Evolutionary conservation across 2,888 invertebrate species (phyloP).

Genomic region (Norana najaformis): DNA sequence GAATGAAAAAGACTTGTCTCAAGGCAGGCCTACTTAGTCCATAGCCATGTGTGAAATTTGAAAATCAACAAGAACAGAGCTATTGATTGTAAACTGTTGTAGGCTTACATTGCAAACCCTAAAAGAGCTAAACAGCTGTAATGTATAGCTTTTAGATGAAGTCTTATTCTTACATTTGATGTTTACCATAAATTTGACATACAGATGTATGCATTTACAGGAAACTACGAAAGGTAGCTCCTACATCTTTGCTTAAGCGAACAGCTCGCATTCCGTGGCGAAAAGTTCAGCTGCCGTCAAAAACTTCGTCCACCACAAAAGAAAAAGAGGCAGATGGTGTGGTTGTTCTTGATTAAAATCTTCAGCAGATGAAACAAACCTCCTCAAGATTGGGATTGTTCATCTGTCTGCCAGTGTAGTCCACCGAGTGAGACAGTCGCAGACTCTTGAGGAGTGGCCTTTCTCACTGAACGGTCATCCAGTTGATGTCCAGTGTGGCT

Average conservation of each 20-base stretch:
- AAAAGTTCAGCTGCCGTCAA: constrained; percentile 10
- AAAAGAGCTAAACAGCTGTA: neutral
- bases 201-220: neutral
- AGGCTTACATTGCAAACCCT: neutral
- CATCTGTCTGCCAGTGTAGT: neutral
- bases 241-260: constrained; percentile 16
- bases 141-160: neutral
- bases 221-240: neutral
- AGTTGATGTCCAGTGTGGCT: neutral
- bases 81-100: no score
- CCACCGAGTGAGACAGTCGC: constrained; percentile 1
- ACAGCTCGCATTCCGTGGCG: constrained; percentile 20
- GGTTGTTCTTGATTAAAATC: constrained; percentile 18
- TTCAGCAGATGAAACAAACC: neutral
- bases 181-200: neutral
- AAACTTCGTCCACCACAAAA: constrained; percentile 19
- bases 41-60: neutral
- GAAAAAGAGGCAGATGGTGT: neutral
- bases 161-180: neutral
- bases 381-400: neutral
- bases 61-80: neutral
- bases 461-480: neutral
- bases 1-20: neutral
- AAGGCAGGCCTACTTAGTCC: neutral
- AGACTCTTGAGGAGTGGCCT: constrained; percentile 1